Evolutionary conservation across 2,797 vertebrate genomes (phyloP), one percentile per base, ranked within the genome.

Genomic region (Parotocinclus haroldoi): DNA sequence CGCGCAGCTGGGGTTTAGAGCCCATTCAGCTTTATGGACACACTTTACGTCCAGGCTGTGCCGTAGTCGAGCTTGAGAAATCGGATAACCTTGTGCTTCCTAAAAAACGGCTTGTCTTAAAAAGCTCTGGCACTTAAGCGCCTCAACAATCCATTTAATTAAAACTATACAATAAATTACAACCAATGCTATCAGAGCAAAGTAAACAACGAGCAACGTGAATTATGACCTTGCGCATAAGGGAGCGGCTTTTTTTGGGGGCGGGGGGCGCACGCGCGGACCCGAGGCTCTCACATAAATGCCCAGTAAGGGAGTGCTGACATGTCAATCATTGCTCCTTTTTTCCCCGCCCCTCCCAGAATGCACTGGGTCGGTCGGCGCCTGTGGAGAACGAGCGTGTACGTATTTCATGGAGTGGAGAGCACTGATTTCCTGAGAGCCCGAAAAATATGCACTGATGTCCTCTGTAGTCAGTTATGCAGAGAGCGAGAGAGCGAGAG

Each of bases 141-240:
- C 38, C 64, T 56, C 60, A 27, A 75, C 82, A 82, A 86, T 90
- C 82, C 73, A 84, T 87, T 89, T 89, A 86, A 89, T 89, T 90
- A 87, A 89, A 89, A 85, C 87, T 84, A 86, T 83, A 85, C 80
- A 75, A 83, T 89, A 88, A 88, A 89, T 89, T 85, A 87, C 78
- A 56, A 77, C 79, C 80, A 80, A 76, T 67, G 75, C 80, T 81
- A 82, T 83, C 79, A 79, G 73, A 53, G 79, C 77, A 66, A 68
- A 71, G 9, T 81, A 76, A 80, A 73, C 75, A 78, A 53, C 61
- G 68, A 78, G 62, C 50, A 55, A 80, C 76, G 74, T 85, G 84
- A 89, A 84, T 88, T 85, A 89, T 81, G 84, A 86, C 80, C 82
- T 82, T 75, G 80, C 52, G 69, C 68, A 0, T 40, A 65, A 82